A percentile compares a stretch with the other conserved stretches of the same genome.
Conservation (phyloP, 2,797 vertebrate species). For the Danio aesculapii region DNA sequence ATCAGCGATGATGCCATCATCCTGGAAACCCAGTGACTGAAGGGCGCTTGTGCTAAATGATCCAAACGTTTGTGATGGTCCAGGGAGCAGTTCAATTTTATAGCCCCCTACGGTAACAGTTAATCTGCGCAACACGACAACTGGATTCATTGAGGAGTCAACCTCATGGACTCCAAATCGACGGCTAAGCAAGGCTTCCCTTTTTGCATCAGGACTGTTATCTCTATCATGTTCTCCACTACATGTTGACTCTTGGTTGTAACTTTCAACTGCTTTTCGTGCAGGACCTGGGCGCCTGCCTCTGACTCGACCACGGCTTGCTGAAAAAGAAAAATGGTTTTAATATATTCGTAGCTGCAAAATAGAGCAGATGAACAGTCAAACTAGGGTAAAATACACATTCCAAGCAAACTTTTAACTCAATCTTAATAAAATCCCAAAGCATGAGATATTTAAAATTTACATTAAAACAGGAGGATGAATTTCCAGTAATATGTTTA, state of each 20-base stretch:
- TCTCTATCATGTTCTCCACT: constrained; percentile 69
- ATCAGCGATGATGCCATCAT: constrained; percentile 60
- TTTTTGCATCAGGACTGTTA: constrained; percentile 56
- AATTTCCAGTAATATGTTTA: neutral
- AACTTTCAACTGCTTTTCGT: constrained; percentile 75
- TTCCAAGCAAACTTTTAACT: neutral
- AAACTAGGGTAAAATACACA: neutral
- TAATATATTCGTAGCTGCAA: neutral
- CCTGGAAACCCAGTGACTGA: constrained; percentile 64
- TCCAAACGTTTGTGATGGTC: constrained; percentile 72
- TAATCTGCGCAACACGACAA: constrained; percentile 77
- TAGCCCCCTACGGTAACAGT: constrained; percentile 85
- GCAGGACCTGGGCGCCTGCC: constrained; percentile 76
- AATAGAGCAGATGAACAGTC: neutral
- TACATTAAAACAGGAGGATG: neutral
- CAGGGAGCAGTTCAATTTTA: constrained; percentile 82
- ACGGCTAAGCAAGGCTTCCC: constrained; percentile 72
- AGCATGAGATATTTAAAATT: neutral
- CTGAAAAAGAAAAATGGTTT: constrained; percentile 29
- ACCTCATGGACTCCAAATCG: constrained; percentile 72
- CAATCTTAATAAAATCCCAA: neutral
- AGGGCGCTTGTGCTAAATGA: constrained; percentile 56
- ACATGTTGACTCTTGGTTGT: constrained; percentile 74
- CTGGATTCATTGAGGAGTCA: constrained; percentile 76
- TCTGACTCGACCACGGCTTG: constrained; percentile 74